A percentile compares a stretch with the other conserved stretches of the same genome.
Evolutionary conservation across 2,797 vertebrate species (phyloP).

Genomic region (Aythya fuligula): DNA sequence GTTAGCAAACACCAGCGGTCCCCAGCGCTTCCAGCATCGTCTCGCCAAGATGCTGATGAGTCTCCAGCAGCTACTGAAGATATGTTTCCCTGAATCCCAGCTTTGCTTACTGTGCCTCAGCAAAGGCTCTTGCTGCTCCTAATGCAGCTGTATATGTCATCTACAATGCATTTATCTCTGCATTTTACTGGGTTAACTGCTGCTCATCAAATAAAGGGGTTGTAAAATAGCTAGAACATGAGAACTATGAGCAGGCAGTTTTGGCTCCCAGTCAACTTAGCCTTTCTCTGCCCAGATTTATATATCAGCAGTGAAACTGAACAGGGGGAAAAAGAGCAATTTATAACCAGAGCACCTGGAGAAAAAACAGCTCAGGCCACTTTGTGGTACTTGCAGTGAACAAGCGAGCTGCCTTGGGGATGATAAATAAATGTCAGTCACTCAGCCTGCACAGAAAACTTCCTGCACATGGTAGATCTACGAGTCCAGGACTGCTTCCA

Average conservation of each 20-base stretch:
- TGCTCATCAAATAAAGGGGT: fast-evolving
- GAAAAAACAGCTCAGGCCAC: neutral
- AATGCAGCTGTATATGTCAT: fast-evolving
- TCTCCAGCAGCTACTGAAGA: neutral
- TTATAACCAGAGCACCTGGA: neutral
- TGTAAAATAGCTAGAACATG: neutral
- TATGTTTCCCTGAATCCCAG: neutral
- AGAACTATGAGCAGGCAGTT: neutral
- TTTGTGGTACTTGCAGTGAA: fast-evolving
- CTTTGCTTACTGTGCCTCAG: neutral
- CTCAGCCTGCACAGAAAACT: neutral
- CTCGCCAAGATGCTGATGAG: neutral
- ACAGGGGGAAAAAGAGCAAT: neutral
- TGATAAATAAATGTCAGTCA: neutral
- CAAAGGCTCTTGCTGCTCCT: neutral
- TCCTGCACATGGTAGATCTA: neutral
- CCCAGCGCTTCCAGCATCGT: neutral
- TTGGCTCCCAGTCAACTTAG: neutral
- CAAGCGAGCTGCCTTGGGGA: neutral
- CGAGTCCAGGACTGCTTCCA: neutral
- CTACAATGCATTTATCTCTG: neutral
- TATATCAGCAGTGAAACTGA: neutral
- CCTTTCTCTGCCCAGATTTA: neutral
- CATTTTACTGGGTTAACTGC: neutral
- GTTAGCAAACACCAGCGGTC: fast-evolving